Evolutionary conservation across 2,113 vertebrate genomes (phyloP), one percentile per base, ranked within the genome.

Genomic region (Anolis sagrei): DNA sequence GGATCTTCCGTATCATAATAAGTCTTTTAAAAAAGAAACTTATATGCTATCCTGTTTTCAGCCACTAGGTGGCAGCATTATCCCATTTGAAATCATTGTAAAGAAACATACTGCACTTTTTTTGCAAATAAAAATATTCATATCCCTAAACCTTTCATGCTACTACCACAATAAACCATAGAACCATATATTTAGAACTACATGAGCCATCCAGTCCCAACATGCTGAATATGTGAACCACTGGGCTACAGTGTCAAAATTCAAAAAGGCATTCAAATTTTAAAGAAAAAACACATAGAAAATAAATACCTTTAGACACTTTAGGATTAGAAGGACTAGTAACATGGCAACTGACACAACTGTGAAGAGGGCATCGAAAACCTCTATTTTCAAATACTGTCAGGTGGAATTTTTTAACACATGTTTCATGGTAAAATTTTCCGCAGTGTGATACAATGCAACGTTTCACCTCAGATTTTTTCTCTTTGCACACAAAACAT

Each of bases 371-470:
- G 91, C 99, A 99, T 82, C 99, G 98, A 84, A 99, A 98, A 64
- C 98, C 98, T 69, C 98, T 97, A 95, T 97, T 98, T 91, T 99
- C 98, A 44, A 99, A 98, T 69, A 99, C 96, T 0, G 97, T 96
- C 73, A 98, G 96, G 0, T 97, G 96, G 76, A 94, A 97, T 87
- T 97, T 97, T 69, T 96, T 95, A 87, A 97, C 97, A 51, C 99
- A 99, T 0, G 96, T 96, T 81, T 99, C 98, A 0, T 99, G 99
- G 96, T 99, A 99, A 90, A 98, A 99, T 80, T 98, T 98, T 14
- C 99, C 98, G 1, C 99, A 99, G 91, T 99, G 97, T 1, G 96
- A 96, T 1, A 98, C 98, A 0, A 97, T 95, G 54, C 99, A 99
- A 87, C 99, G 98, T 7, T 96, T 97, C 76, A 98, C 94, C 13